A percentile compares a stretch with the other conserved stretches of the same genome.
phyloP scores from a whole-genome alignment of 1,140 invertebrate genomes.

The Chrysomallon squamiferum region DNA sequence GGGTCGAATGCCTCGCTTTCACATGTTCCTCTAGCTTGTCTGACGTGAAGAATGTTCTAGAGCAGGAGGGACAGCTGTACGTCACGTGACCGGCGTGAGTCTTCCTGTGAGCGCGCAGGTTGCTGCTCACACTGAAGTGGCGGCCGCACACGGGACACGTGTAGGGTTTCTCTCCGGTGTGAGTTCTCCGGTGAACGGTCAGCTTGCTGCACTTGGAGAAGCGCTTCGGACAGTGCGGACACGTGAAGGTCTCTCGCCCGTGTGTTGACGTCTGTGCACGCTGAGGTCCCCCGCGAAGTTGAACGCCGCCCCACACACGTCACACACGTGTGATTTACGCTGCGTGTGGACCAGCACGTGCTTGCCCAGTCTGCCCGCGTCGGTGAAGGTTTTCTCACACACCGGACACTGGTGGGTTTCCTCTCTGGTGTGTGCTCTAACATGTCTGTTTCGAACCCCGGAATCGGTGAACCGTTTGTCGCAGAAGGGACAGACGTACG shows the following conservation, averaged over 20 bases:
- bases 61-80: neutral
- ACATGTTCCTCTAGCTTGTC: neutral
- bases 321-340: neutral
- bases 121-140: neutral
- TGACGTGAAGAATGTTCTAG: neutral
- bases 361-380: neutral
- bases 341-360: neutral
- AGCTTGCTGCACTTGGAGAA: conserved; percentile 48
- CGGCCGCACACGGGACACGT: conserved; percentile 79
- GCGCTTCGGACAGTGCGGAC: conserved; percentile 37
- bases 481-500: neutral
- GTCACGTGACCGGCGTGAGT: neutral
- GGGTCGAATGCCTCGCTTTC: neutral
- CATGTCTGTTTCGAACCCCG: neutral
- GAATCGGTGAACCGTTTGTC: neutral
- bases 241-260: conserved; percentile 63
- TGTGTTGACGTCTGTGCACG: conserved; percentile 65
- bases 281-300: conserved; percentile 26
- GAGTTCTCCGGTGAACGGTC: conserved; percentile 60
- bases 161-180: conserved; percentile 89
- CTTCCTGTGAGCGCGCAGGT: neutral
- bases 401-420: neutral
- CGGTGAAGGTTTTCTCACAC: neutral
- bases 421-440: neutral
- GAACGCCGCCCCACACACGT: neutral